Conservation (phyloP, 2,888 invertebrate species). For the Andrena minutula region DNA sequence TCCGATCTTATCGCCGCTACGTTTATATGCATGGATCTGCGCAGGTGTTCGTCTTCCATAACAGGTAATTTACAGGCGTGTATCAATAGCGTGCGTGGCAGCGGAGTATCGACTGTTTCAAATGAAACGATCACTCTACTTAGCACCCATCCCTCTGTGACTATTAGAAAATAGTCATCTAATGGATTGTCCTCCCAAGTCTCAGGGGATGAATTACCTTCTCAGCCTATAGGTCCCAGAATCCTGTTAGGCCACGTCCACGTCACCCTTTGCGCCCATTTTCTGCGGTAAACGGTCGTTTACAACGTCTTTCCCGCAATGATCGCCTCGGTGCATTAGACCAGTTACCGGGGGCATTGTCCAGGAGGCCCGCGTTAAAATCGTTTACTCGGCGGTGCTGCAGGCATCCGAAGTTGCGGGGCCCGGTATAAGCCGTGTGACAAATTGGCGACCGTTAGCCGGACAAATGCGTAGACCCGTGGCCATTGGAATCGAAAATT, state of each 20-base stretch:
- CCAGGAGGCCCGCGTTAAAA: constrained; percentile 40
- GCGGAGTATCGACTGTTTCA: constrained; percentile 11
- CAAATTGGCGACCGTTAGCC: constrained; percentile 74
- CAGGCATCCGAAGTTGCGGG: background rate
- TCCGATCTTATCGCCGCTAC: constrained; percentile 59
- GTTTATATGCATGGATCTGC: constrained; percentile 46
- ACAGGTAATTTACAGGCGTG: constrained; percentile 40
- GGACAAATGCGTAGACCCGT: constrained; percentile 48
- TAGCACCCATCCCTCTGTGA: background rate
- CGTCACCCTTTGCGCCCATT: background rate
- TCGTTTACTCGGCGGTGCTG: constrained; percentile 32
- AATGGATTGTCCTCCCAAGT: background rate
- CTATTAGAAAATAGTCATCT: background rate
- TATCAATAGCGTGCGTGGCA: constrained; percentile 10
- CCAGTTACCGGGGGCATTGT: constrained; percentile 44
- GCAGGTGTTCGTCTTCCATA: constrained; percentile 44
- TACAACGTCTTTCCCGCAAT: constrained; percentile 3
- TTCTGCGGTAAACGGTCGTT: constrained; percentile 16
- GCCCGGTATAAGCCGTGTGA: constrained; percentile 70
- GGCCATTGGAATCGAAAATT: constrained; percentile 72
- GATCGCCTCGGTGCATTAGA: constrained; percentile 33
- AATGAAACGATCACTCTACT: background rate
- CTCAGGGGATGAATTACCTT: background rate
- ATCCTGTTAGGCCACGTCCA: background rate
- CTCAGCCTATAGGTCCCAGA: background rate